These are phyloP conservation scores for Bruchidius siliquastri DNA, from an alignment of 2,888 invertebrate species.

Conservation along the genomic window DNA sequence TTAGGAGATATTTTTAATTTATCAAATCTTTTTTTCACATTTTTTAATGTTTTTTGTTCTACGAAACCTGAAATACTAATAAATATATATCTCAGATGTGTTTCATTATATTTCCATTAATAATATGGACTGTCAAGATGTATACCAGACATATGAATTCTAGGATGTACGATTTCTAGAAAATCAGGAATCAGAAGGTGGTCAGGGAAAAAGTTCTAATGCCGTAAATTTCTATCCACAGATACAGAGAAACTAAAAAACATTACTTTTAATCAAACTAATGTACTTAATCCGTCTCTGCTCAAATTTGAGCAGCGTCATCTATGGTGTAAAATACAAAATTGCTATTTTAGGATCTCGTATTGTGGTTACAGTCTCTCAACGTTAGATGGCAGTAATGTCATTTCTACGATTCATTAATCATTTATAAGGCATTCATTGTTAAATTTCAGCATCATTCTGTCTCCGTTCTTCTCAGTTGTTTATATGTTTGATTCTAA, in stretches of 20 bases:
- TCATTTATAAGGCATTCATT: background rate
- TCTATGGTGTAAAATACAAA: too few species aligned
- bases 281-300: too few species aligned
- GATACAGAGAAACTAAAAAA: too few species aligned
- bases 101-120: background rate
- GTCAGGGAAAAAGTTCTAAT: too few species aligned
- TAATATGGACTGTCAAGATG: too few species aligned
- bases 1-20: slow-evolving; percentile 44
- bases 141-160: too few species aligned
- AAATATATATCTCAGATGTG: slow-evolving; percentile 20
- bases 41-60: slow-evolving; percentile 41
- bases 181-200: too few species aligned
- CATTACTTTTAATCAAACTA: too few species aligned
- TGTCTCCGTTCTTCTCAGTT: background rate
- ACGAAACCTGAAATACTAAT: slow-evolving; percentile 43
- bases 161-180: too few species aligned
- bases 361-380: background rate
- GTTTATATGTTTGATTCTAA: background rate
- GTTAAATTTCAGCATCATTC: background rate
- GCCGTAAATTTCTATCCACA: too few species aligned
- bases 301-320: too few species aligned
- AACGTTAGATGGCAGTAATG: background rate
- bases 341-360: too few species aligned
- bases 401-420: background rate
- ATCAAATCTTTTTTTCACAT: slow-evolving; percentile 41